Evolutionary conservation across 2,888 invertebrate genomes (phyloP).

Genomic region (Clanis bilineata): DNA sequence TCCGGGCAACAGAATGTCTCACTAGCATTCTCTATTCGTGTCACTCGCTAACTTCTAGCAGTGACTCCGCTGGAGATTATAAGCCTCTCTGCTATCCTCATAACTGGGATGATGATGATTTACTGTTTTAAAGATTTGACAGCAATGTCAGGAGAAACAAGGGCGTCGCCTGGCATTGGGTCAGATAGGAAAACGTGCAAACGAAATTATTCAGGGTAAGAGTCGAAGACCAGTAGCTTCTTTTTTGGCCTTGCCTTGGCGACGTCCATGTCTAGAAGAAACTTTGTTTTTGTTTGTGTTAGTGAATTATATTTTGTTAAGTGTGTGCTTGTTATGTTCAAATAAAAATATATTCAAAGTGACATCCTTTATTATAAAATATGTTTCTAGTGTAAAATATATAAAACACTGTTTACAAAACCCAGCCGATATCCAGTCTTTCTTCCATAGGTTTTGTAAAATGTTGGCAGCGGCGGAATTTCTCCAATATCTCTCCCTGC

Average conservation of each 20-base stretch:
- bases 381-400: too few relatives aligned
- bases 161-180: too few relatives aligned
- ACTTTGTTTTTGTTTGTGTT: too few relatives aligned
- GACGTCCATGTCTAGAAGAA: too few relatives aligned
- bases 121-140: conserved; percentile 58
- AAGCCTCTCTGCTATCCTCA: conserved; percentile 61
- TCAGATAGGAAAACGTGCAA: too few relatives aligned
- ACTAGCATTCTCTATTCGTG: conserved; percentile 44
- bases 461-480: conserved; percentile 69
- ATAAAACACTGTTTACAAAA: conserved; percentile 48
- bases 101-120: conserved; percentile 72
- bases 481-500: conserved; percentile 76
- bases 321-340: background rate
- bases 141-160: too few relatives aligned
- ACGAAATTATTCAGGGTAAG: too few relatives aligned
- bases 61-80: conserved; percentile 52
- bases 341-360: too few relatives aligned
- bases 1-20: conserved; percentile 41
- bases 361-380: too few relatives aligned
- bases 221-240: too few relatives aligned
- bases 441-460: conserved; percentile 76
- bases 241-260: too few relatives aligned
- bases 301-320: too few relatives aligned
- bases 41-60: conserved; percentile 38
- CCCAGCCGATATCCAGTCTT: conserved; percentile 72